Evolutionary conservation across 2,113 vertebrate genomes (phyloP).

Genomic region (Brachypodius melanocephalos): DNA sequence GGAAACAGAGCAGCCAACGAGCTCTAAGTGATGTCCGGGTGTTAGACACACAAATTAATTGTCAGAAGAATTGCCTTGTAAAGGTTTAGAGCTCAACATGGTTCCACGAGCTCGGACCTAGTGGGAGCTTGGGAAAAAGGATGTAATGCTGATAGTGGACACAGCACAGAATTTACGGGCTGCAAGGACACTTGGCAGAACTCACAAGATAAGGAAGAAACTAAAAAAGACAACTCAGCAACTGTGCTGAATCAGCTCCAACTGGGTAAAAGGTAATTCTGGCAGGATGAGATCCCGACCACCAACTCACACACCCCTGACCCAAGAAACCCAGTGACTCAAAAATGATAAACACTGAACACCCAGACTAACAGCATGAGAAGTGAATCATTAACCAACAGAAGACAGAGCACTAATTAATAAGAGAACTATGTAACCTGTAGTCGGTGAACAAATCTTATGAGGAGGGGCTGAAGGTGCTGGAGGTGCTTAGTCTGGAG

Average conservation of each 20-base stretch:
- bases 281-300: background rate
- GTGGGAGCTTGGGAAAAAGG: background rate
- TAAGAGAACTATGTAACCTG: background rate
- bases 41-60: background rate
- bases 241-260: background rate
- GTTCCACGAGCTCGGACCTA: background rate
- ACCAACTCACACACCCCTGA: rapidly evolving
- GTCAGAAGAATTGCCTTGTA: background rate
- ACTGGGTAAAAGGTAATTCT: background rate
- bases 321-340: background rate
- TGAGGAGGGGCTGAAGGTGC: background rate
- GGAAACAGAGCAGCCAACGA: background rate
- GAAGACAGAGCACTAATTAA: background rate
- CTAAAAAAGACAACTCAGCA: background rate
- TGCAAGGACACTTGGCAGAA: background rate
- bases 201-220: background rate
- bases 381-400: background rate
- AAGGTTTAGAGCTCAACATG: background rate
- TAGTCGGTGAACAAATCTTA: background rate
- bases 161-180: background rate
- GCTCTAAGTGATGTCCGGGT: background rate
- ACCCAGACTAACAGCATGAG: background rate
- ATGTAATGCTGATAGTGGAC: background rate
- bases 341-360: background rate
- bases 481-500: background rate